phyloP scores from a whole-genome alignment of 2,113 vertebrate species.

The Ochotona curzoniae region DNA sequence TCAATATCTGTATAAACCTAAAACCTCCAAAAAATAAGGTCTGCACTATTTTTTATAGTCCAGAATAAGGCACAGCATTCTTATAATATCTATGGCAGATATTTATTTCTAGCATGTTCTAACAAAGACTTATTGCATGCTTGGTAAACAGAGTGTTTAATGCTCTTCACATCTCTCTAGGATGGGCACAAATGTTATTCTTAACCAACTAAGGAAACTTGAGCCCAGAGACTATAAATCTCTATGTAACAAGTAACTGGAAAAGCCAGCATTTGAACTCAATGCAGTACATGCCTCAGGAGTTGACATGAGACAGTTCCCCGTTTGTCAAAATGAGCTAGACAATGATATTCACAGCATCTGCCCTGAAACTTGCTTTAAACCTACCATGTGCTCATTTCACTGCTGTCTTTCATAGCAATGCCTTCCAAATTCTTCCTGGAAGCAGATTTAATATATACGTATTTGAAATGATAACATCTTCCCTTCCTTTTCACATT shows the following conservation, averaged over 20 bases:
- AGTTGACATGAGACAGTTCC: not conserved
- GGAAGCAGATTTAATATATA: too few species aligned
- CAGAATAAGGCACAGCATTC: not conserved
- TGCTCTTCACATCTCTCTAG: not conserved
- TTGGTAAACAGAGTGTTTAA: not conserved
- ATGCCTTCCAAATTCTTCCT: too few species aligned
- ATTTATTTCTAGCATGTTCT: conserved; percentile 31
- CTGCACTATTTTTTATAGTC: not conserved
- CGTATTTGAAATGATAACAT: too few species aligned
- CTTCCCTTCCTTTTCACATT: too few species aligned
- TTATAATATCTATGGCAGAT: not conserved
- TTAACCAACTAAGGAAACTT: not conserved
- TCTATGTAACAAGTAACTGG: too few species aligned
- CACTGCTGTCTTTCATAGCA: too few species aligned
- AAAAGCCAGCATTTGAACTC: not conserved
- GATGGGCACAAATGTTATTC: not conserved
- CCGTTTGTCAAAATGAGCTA: not conserved
- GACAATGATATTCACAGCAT: not conserved
- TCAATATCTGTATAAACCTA: conserved; percentile 18
- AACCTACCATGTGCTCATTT: too few species aligned
- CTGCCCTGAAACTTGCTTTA: too few species aligned
- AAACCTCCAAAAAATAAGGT: not conserved
- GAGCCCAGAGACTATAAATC: not conserved
- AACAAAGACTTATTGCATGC: not conserved
- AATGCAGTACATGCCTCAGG: not conserved